Evolutionary conservation across 2,113 vertebrate genomes (phyloP).

Genomic region (Sebastes fasciatus): DNA sequence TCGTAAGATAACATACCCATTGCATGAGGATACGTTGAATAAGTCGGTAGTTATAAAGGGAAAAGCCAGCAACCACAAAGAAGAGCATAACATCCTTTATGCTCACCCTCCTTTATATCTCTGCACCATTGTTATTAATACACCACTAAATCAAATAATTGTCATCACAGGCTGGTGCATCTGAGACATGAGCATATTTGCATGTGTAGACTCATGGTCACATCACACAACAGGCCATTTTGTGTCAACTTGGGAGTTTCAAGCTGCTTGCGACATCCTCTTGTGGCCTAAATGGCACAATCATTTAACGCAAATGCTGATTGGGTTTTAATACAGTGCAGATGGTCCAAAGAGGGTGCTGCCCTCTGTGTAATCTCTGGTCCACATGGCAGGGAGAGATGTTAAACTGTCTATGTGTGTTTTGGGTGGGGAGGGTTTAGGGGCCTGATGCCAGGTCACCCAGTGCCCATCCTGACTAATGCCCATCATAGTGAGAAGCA

Average conservation of each 20-base stretch:
- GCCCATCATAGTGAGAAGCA: constrained; percentile 52
- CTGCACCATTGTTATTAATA: neutral
- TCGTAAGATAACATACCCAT: too few relatives aligned
- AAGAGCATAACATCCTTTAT: too few relatives aligned
- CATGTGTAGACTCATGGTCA: neutral
- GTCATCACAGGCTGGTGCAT: neutral
- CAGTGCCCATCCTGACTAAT: constrained; percentile 40
- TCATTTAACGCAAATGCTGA: constrained; percentile 59
- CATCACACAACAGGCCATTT: neutral
- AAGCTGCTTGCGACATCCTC: constrained; percentile 18
- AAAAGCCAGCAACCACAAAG: too few relatives aligned
- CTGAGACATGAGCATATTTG: too few relatives aligned
- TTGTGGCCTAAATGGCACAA: constrained; percentile 50
- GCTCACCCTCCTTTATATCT: too few relatives aligned
- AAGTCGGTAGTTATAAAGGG: too few relatives aligned
- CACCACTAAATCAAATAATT: neutral
- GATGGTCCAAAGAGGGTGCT: constrained; percentile 60
- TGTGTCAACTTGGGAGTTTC: neutral
- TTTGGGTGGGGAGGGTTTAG: constrained; percentile 32
- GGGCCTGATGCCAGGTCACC: constrained; percentile 29
- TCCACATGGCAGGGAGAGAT: constrained; percentile 49
- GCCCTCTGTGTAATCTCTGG: constrained; percentile 60
- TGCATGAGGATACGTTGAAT: too few relatives aligned
- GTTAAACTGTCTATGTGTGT: constrained; percentile 21
- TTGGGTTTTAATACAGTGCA: constrained; percentile 64